Percentiles rank a stretch among this genome's conserved stretches.
phyloP scores from a whole-genome alignment of 1,140 invertebrate genomes.

The Coenobita brevimanus region DNA sequence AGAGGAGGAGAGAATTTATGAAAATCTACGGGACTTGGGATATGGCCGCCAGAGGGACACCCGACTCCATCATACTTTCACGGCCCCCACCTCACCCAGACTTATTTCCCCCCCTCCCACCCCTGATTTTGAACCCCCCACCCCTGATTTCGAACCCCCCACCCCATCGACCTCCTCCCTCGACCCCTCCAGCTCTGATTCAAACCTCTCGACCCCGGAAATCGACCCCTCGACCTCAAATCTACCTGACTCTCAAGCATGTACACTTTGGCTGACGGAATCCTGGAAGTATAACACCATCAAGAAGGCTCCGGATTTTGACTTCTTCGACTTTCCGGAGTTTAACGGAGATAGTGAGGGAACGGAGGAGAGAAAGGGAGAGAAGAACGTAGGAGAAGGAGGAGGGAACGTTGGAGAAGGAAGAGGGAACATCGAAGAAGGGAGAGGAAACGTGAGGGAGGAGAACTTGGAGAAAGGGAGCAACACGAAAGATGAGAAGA shows the following conservation, averaged over 20 bases:
- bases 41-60: background rate
- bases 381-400: no score
- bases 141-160: no score
- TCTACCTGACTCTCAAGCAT: background rate
- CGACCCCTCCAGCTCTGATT: background rate
- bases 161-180: background rate
- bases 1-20: conserved; percentile 33
- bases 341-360: background rate
- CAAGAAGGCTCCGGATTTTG: conserved; percentile 52
- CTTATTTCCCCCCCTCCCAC: no score
- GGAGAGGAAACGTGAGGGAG: background rate
- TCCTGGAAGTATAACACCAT: conserved; percentile 62
- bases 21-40: conserved; percentile 33
- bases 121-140: no score
- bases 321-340: conserved; percentile 36
- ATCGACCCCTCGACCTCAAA: conserved; percentile 1
- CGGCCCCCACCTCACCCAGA: no score
- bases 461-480: background rate
- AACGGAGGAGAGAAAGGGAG: no score
- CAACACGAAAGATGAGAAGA: background rate
- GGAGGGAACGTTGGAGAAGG: background rate
- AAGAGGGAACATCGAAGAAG: background rate
- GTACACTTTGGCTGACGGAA: conserved; percentile 43
- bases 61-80: no score
- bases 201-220: background rate